Base-by-base conservation (phyloP, 2,113 vertebrate species). In the Myrmecophaga tridactyla region DNA sequence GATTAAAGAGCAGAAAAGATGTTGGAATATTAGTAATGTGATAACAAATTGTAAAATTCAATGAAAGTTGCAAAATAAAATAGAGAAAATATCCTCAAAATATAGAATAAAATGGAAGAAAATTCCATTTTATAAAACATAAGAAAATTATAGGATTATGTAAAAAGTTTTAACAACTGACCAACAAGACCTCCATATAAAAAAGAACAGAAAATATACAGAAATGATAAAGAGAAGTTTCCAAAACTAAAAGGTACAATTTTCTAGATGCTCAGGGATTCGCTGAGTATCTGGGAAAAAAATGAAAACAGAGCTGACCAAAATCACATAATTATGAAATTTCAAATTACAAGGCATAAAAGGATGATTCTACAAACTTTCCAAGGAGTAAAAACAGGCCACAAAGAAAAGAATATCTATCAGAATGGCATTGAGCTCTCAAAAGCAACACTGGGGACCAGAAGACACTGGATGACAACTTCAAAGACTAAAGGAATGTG, bases 191-290 rank as follows among this genome's bases (percentile, higher is more conserved):
- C 67, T 81, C 6, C 11, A 34, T 25, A 46, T 20, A 78, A 56
- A 17, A 53, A 92, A 75, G 77, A 78, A 70, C 4, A 62, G 70
- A 69, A 81, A 41, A 41, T 36, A n/a, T 53, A 53, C 6, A 90
- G 63, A 73, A 95, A 83, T 46, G 39, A 23, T 58, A 20, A 56
- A 56, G 53, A 78, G 88, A 87, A 90, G 43, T 29, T 65, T 36
- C 21, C 9, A 25, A 25, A 67, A 48, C 15, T n/a, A 46, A 81
- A 73, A 80, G 39, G 51, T 14, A 41, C 6, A 12, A 80, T 53
- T 89, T 92, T 91, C 60, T 34, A 67, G 39, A 90, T 53, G 78
- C 60, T 94, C 3, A 87, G 56, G 77, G 39, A 34, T 92, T 69
- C 10, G 36, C 29, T 43, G 41, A 77, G 4, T 58, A 58, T 36